Percentiles rank a stretch among this genome's conserved stretches.
Evolutionary conservation across 2,113 vertebrate genomes (phyloP).

Genomic region (Onychostruthus taczanowskii): DNA sequence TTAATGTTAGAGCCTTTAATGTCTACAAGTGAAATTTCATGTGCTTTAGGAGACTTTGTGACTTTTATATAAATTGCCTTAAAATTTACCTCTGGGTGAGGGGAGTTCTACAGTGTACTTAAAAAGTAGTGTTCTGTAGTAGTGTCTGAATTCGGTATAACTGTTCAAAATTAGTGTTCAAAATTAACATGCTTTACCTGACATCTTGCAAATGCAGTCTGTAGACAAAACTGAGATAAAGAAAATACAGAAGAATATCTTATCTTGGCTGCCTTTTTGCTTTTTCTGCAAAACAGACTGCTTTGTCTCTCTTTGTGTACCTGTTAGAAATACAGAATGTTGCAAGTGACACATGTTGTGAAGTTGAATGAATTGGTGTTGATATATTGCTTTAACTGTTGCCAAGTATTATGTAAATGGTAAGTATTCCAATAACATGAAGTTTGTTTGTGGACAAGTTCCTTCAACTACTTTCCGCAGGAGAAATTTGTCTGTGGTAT

Average conservation of each 20-base stretch:
- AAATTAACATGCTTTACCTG: not conserved
- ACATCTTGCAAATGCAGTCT: not conserved
- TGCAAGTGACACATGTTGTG: fast-evolving
- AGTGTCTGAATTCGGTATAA: not conserved
- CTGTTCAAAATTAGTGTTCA: not conserved
- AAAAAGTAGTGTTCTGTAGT: not conserved
- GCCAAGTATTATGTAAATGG: not conserved
- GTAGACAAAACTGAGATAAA: not conserved
- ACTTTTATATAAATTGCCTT: not conserved
- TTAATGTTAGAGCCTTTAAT: not conserved
- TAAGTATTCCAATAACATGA: not conserved
- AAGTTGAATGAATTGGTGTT: not conserved
- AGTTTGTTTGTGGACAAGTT: not conserved
- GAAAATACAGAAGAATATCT: not conserved
- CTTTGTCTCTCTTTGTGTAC: not conserved
- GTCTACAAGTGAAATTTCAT: not conserved
- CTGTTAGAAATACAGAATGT: not conserved
- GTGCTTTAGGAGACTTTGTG: not conserved
- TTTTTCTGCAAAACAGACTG: not conserved
- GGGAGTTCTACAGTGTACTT: fast-evolving
- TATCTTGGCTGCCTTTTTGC: not conserved
- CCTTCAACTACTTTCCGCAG: not conserved
- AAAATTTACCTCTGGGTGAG: not conserved
- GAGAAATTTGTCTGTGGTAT: not conserved
- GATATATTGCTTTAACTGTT: not conserved